Conservation (phyloP, 1,140 invertebrate genomes). For the Mya arenaria region DNA sequence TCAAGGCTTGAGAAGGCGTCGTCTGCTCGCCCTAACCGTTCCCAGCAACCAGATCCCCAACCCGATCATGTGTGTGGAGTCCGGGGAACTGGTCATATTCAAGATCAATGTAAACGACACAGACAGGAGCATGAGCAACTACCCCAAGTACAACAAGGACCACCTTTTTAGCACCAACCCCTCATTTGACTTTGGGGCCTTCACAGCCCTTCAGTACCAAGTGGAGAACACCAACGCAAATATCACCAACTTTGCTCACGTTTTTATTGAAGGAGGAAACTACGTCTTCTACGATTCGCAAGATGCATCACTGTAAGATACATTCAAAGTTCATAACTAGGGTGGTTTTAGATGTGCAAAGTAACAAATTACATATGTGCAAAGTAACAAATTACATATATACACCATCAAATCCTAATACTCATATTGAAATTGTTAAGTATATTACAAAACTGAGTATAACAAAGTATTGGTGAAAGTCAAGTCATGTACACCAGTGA, state of each 20-base stretch:
- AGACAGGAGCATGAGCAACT: conserved; percentile 74
- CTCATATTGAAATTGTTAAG: too few relatives aligned
- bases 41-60: conserved; percentile 73
- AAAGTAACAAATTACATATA: too few relatives aligned
- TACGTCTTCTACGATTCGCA: conserved; percentile 77
- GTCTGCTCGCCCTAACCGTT: conserved; percentile 68
- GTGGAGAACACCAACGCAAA: conserved; percentile 76
- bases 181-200: conserved; percentile 77
- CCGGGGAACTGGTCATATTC: conserved; percentile 75
- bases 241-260: conserved; percentile 72
- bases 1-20: conserved; percentile 58
- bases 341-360: too few relatives aligned
- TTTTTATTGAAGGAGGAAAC: conserved; percentile 76
- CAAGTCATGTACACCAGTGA: too few relatives aligned
- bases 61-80: conserved; percentile 75
- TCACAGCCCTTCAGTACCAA: conserved; percentile 70
- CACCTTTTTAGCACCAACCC: conserved; percentile 78
- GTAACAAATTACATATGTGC: too few relatives aligned
- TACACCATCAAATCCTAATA: too few relatives aligned
- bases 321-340: too few relatives aligned
- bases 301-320: conserved; percentile 60
- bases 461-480: too few relatives aligned
- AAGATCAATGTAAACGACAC: conserved; percentile 69
- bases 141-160: conserved; percentile 76
- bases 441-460: too few relatives aligned